These are phyloP conservation scores for Tringa solitaria DNA, from an alignment of 2,113 vertebrate species.

Conservation along the genomic window DNA sequence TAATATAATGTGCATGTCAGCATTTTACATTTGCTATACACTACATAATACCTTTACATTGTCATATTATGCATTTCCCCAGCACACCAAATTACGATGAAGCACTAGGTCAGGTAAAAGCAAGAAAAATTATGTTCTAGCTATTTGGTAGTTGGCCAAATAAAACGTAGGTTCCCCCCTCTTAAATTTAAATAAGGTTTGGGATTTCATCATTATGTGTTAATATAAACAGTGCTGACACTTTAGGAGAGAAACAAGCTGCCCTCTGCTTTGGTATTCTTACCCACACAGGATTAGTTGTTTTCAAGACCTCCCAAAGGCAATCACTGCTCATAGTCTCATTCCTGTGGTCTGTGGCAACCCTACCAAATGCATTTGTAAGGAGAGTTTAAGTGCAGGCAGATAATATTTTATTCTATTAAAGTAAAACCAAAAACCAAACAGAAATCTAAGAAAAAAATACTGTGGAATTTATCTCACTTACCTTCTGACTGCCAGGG, in stretches of 20 bases:
- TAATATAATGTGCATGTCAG: background rate
- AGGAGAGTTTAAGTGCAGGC: conserved; percentile 14
- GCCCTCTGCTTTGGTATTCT: background rate
- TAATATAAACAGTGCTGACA: conserved; percentile 18
- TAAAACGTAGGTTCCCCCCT: background rate
- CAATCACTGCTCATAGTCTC: conserved; percentile 10
- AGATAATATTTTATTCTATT: conserved; percentile 46
- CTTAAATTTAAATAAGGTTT: background rate
- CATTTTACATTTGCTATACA: background rate
- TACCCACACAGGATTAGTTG: background rate
- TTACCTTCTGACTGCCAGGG: background rate
- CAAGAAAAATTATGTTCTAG: background rate
- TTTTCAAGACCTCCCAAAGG: conserved; percentile 43
- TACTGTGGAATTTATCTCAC: background rate
- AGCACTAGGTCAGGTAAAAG: background rate
- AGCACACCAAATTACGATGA: background rate
- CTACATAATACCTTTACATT: background rate
- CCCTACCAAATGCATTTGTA: background rate
- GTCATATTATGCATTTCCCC: background rate
- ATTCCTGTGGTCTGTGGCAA: conserved; percentile 59
- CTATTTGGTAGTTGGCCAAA: background rate
- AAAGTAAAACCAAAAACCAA: conserved; percentile 13
- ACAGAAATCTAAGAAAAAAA: background rate
- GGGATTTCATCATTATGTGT: background rate
- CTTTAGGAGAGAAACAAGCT: conserved; percentile 1